Evolutionary conservation across 2,888 invertebrate species (phyloP), one percentile per base, ranked within the genome.

Genomic region (Eupithecia dodoneata): DNA sequence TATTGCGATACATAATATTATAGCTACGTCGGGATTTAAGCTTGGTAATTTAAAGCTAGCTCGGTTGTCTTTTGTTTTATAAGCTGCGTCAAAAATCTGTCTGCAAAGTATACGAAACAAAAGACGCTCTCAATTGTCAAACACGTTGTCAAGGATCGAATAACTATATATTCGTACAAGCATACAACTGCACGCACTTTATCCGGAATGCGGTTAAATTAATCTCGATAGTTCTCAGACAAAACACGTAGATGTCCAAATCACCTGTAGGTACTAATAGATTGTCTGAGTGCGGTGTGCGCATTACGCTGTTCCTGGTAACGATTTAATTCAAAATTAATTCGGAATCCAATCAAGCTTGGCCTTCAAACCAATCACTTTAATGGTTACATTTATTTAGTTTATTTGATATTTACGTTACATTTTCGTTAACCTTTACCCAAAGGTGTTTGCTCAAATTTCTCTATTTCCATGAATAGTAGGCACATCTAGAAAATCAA

Each of bases 201-300:
- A 63, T n/a, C 41, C 18, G 70, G 47, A 70, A 70, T 70, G 70
- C 47, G 70, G 70, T 70, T 30, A 30, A 66, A 42, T 66, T 66
- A 42, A 42, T 66, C 6, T 66, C 66, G 66, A 42, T 66, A 42
- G 66, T 66, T 66, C 42, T 66, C 63, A 63, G 30, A 63, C 66
- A 42, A 66, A 66, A 42, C 66, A 66, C 13, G 13, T 66, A 66
- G 30, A 15, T 66, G 42, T 66, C 15, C 66, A 66, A 66, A 42
- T 66, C 66, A 42, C 42, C 66, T 4, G 41, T 7, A 42, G 42
- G 12, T 9, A 47, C 47, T 47, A 63, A 63, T 42, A 42, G 66
- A 42, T 41, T 42, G 42, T 13, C 42, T 13, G 42, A 42, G 41
- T 18, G 66, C 66, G 41, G 42, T 42, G 66, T 42, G 42, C 55